Evolutionary conservation across 2,888 invertebrate genomes (phyloP).

Genomic region (Mantis religiosa): DNA sequence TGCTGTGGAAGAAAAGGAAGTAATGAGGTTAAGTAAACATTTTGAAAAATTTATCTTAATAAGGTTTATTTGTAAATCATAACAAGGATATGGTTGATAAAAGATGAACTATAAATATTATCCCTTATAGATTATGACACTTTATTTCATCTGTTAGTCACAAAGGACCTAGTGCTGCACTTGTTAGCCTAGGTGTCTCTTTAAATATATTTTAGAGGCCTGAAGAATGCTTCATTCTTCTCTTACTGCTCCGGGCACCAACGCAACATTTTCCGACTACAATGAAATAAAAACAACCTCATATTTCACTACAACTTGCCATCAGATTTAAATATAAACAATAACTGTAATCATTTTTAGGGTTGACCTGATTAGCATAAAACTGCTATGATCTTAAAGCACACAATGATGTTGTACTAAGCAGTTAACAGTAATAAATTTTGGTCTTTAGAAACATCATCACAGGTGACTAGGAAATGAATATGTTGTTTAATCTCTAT

Average conservation of each 20-base stretch:
- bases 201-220: conserved; percentile 3
- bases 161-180: not conserved
- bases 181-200: not conserved
- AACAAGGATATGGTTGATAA: not conserved
- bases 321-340: not conserved
- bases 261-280: conserved; percentile 27
- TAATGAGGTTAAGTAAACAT: not conserved
- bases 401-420: not conserved
- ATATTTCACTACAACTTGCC: not conserved
- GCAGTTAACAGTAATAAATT: not conserved
- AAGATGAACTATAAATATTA: not conserved
- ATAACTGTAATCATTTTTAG: not conserved
- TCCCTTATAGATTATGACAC: not conserved
- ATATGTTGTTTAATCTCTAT: not conserved
- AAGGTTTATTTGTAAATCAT: not conserved
- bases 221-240: conserved; percentile 25
- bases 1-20: not conserved
- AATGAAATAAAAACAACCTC: conserved; percentile 25
- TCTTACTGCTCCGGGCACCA: conserved; percentile 27
- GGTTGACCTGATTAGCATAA: not conserved
- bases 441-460: not conserved
- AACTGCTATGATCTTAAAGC: not conserved
- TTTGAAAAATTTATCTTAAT: not conserved
- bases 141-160: not conserved
- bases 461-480: conserved; percentile 13